Evolutionary conservation across 2,113 vertebrate species (phyloP), one percentile per base, ranked within the genome.

Genomic region (Gadus macrocephalus): DNA sequence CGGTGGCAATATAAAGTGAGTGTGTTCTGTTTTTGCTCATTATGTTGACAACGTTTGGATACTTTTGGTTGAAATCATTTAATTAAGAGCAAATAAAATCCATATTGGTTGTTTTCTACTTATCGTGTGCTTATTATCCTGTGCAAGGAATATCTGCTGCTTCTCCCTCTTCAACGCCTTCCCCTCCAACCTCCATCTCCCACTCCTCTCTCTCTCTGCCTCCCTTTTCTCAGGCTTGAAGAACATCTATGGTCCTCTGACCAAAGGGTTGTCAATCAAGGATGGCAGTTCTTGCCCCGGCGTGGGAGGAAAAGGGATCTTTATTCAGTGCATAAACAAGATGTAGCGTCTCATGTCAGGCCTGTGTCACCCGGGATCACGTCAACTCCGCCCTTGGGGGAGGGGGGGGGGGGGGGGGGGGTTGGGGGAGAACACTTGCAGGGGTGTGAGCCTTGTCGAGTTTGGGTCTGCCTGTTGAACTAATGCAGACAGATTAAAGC

Each of bases 1-100:
- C 79, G 28, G 86, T 88, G 82, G 88, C 87, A 90, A 87, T 87
- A 88, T 91, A 79, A 66, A 28, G 83, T 88, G 85, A 81, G 82
- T 84, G 88, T 85, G 77, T 87, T 81, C 82, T 84, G 67, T 70
- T 81, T 88, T 68, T 85, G 74, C 71, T 78, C 17, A 73, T 84
- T 87, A 82, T 59, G 77, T 81, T 76, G 60, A 82, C 67, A 82
- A 73, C 82, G 85, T 74, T 85, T 87, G 76, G 74, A 87, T 79
- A 87, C 85, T 84, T 85, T 82, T 77, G 78, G 76, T 89, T 88
- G 76, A 80, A 79, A 82, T 88, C 84, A 86, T 88, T 88, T 89
- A 86, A 87, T 70, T 71, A 71, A 85, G 62, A 85, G 79, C 80
- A 86, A 86, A 87, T 86, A 89, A 89, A 85, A 80, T 68, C 71